phyloP scores from a whole-genome alignment of 2,113 vertebrate species.

The Corydoras maculifer region DNA sequence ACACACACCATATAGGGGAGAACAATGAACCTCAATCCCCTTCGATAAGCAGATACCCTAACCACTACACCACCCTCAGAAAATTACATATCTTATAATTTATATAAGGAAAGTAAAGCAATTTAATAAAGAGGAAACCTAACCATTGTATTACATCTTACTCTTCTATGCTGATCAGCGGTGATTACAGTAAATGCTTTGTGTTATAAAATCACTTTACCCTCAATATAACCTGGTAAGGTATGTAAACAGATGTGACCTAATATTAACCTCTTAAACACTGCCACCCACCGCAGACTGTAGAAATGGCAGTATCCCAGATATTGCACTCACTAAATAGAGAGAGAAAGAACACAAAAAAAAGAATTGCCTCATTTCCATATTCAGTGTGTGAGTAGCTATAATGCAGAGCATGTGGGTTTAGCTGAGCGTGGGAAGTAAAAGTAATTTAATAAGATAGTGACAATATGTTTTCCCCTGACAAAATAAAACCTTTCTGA shows the following conservation, averaged over 20 bases:
- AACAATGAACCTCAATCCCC: no score
- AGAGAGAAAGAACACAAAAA: not conserved
- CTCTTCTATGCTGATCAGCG: not conserved
- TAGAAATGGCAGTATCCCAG: constrained; percentile 4
- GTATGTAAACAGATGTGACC: not conserved
- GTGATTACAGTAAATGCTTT: not conserved
- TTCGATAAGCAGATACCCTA: no score
- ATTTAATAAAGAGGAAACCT: no score
- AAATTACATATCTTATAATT: no score
- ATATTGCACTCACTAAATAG: constrained; percentile 4
- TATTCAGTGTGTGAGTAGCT: constrained; percentile 1
- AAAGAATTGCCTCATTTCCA: constrained; percentile 5
- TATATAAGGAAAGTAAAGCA: no score
- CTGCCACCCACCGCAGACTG: not conserved
- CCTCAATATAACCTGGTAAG: not conserved
- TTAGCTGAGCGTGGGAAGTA: not conserved
- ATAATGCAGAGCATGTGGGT: not conserved
- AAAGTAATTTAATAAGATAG: not conserved
- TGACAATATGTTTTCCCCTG: not conserved
- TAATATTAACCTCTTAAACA: not conserved
- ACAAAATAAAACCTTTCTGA: not conserved
- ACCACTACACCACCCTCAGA: no score
- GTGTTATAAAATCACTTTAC: no score
- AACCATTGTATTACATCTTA: not conserved
- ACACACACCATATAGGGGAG: no score